These are phyloP conservation scores for Hyperoodon ampullatus DNA, from an alignment of 2,113 vertebrate genomes.

Conservation along the genomic window DNA sequence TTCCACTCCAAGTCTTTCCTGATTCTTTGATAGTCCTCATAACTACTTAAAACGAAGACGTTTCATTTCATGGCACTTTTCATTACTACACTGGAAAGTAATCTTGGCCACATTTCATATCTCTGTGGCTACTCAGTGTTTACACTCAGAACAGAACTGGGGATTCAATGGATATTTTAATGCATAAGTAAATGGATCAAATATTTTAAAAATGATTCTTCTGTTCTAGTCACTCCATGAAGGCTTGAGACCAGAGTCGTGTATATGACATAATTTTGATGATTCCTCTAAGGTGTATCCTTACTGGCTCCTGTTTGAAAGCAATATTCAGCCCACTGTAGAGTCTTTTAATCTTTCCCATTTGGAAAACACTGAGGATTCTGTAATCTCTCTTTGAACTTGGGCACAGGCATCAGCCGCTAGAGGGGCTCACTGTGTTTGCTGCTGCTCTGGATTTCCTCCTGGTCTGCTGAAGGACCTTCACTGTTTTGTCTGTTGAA, in stretches of 20 bases:
- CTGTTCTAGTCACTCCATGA: background rate
- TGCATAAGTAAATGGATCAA: background rate
- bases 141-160: background rate
- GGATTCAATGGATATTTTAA: background rate
- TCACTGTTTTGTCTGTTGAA: background rate
- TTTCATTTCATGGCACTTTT: background rate
- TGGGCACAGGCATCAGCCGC: background rate
- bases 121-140: background rate
- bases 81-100: background rate
- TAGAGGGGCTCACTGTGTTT: background rate
- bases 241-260: background rate
- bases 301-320: background rate
- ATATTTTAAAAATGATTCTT: background rate
- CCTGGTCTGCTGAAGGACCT: background rate
- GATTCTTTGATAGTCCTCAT: background rate
- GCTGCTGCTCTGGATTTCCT: background rate
- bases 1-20: background rate
- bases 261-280: background rate
- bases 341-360: background rate
- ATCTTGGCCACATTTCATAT: background rate
- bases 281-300: background rate
- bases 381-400: background rate
- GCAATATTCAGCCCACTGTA: too few species aligned
- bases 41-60: fast-evolving
- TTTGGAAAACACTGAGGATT: background rate